Percentiles rank a stretch among this genome's conserved stretches.
Conservation (phyloP, 2,113 vertebrate genomes). For the Campylomormyrus tamandua region DNA sequence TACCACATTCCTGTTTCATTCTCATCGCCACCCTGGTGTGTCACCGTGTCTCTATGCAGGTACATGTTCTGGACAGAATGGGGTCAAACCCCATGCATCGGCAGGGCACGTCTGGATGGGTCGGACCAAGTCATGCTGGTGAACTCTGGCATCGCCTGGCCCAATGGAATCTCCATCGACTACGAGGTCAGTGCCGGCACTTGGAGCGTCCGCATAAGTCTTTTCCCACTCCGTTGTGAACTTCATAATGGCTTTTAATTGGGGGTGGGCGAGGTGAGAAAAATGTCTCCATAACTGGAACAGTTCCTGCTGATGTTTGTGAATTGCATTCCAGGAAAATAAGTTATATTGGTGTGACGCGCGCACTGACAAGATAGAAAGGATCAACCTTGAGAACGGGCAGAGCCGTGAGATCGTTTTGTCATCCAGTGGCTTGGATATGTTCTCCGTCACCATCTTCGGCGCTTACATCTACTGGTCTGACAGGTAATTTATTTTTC, state of each 20-base stretch:
- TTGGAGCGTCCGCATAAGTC: conserved; percentile 9
- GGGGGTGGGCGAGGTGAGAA: conserved; percentile 25
- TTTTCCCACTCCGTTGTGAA: neutral
- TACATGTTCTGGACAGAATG: conserved; percentile 85
- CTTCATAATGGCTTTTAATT: neutral
- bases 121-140: conserved; percentile 70
- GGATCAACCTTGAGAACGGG: conserved; percentile 78
- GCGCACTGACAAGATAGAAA: conserved; percentile 81
- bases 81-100: conserved; percentile 76
- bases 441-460: conserved; percentile 80
- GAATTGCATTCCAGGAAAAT: conserved; percentile 74
- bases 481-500: conserved; percentile 90
- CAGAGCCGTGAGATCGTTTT: conserved; percentile 74
- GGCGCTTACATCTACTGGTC: conserved; percentile 88
- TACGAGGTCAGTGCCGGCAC: conserved; percentile 63
- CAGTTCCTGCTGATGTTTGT: conserved; percentile 43
- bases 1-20: neutral
- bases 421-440: conserved; percentile 75
- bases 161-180: conserved; percentile 78
- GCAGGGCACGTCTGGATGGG: conserved; percentile 71
- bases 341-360: conserved; percentile 88
- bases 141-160: conserved; percentile 68
- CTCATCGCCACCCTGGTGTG: neutral
- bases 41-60: conserved; percentile 44
- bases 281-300: conserved; percentile 6